Evolutionary conservation across 2,888 invertebrate genomes (phyloP), one percentile per base, ranked within the genome.

Genomic region (Criorhina ranunculi): DNA sequence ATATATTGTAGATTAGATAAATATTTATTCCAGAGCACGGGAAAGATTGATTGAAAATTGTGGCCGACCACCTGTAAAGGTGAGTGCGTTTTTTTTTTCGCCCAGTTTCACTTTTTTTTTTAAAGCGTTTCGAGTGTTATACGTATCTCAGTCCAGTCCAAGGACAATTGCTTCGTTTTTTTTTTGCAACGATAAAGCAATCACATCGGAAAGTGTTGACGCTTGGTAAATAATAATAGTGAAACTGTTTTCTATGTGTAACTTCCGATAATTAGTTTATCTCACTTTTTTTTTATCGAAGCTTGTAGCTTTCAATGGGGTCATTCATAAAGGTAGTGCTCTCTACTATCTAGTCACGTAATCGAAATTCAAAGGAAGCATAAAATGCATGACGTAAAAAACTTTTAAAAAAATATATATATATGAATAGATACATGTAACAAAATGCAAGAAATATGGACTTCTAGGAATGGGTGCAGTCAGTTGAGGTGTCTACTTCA

Each of bases 251-350:
- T 8, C 0, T 19, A 29, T 42, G 6, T 55, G 15, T 73, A 60
- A 67, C 51, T 80, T 75, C 59, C 51, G 79, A 80, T 66, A 66
- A 73, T 69, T 76, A 76, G 44, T n/a, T 75, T 53, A 67, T 73
- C 59, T 3, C 24, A 4, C n/a, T n/a, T n/a, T 1, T 4, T 24
- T 24, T 24, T 24, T 24, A 3, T 24, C 24, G 24, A 24, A 24
- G 24, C 24, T 51, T 66, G n/a, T n/a, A 66, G 78, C 24, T 51
- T 66, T 51, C 40, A 76, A 81, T 76, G 76, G 57, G 64, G 55
- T 40, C 53, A 49, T 81, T 80, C 62, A 81, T 62, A 37, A 42
- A 35, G 24, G 15, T 37, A 12, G n/a, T 24, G 24, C 24, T 24
- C 24, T 35, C 19, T 6, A 42, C 24, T 24, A 1, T 35, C 19